phyloP scores from a whole-genome alignment of 2,113 vertebrate genomes.

The Rhinolophus sinicus region DNA sequence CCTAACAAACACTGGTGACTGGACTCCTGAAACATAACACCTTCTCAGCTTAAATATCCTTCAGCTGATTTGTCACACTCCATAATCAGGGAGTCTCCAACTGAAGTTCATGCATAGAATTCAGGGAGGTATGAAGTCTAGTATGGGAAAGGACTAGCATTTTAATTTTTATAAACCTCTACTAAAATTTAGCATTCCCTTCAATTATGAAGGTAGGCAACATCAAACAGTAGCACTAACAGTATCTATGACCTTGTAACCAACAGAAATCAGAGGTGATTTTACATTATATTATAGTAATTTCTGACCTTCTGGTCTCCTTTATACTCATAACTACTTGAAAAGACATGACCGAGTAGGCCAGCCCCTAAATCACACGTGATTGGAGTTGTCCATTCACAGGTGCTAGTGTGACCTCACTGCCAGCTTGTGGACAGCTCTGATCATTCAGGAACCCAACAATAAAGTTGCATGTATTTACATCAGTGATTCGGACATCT shows the following conservation, averaged over 20 bases:
- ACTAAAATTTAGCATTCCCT: conserved; percentile 14
- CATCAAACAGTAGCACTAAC: neutral
- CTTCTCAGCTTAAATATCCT: neutral
- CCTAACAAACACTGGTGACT: neutral
- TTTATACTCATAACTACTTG: neutral
- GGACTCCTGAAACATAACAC: neutral
- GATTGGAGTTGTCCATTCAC: neutral
- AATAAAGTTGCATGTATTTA: neutral
- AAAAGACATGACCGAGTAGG: neutral
- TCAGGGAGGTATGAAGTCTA: neutral
- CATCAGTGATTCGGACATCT: neutral
- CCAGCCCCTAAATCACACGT: neutral
- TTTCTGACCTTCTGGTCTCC: neutral
- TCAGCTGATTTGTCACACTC: neutral
- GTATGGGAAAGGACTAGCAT: neutral
- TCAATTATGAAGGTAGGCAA: neutral
- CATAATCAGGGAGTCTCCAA: neutral
- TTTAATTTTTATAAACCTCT: neutral
- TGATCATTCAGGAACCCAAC: neutral
- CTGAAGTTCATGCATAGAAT: neutral
- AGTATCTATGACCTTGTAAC: neutral
- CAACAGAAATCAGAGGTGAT: neutral
- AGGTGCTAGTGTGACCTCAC: neutral
- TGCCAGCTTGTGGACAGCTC: neutral
- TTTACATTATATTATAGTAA: neutral